These are phyloP conservation scores for Alca torda DNA, from an alignment of 2,797 vertebrate genomes.

Conservation along the genomic window DNA sequence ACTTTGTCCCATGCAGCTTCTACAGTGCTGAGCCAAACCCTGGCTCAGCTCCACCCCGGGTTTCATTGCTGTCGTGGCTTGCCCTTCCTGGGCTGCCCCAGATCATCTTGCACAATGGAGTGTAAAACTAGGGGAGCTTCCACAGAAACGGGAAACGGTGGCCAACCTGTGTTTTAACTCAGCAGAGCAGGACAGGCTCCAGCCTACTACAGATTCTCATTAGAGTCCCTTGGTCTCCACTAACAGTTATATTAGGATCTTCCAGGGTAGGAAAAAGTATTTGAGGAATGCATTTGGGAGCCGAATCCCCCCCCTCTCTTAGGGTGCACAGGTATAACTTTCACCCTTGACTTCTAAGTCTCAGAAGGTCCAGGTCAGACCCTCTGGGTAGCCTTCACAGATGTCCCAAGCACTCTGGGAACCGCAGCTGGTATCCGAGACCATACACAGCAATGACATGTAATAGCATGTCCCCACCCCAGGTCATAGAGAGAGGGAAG, in stretches of 20 bases:
- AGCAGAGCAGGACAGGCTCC: not conserved
- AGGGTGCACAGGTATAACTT: fast-evolving
- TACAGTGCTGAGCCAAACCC: not conserved
- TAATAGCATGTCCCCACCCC: not conserved
- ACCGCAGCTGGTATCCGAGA: not conserved
- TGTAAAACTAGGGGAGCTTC: not conserved
- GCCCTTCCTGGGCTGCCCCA: not conserved
- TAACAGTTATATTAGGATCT: not conserved
- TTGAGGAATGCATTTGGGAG: not conserved
- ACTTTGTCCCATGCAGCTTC: slow-evolving; percentile 2
- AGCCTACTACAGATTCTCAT: not conserved
- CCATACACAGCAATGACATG: fast-evolving
- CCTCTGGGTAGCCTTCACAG: not conserved
- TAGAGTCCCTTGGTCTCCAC: not conserved
- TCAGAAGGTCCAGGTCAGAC: not conserved
- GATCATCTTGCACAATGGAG: not conserved
- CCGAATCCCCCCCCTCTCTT: not conserved
- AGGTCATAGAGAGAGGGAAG: not conserved
- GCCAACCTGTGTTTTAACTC: not conserved
- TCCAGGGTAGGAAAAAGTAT: not conserved
- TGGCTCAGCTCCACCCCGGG: slow-evolving; percentile 1
- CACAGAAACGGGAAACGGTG: not conserved
- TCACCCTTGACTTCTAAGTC: not conserved
- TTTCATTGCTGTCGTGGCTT: not conserved
- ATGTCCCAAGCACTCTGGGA: not conserved